phyloP scores from a whole-genome alignment of 2,113 vertebrate genomes.

The Heloderma charlesbogerti region DNA sequence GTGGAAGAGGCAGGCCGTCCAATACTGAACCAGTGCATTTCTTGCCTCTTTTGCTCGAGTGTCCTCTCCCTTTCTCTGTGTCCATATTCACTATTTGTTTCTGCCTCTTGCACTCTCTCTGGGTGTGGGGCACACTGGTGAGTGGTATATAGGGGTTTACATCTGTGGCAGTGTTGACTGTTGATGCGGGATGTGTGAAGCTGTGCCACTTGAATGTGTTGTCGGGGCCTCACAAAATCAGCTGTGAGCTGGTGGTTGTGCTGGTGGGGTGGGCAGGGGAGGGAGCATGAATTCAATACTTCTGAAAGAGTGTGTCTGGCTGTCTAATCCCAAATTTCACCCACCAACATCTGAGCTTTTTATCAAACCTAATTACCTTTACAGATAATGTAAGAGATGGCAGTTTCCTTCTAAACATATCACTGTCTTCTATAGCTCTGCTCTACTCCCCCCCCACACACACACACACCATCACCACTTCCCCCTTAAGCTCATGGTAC shows the following conservation, averaged over 20 bases:
- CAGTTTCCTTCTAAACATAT: not conserved
- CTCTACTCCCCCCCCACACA: not conserved
- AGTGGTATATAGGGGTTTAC: not conserved
- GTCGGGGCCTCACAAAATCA: not conserved
- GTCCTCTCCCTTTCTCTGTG: not conserved
- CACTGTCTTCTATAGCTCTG: not conserved
- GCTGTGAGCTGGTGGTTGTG: not conserved
- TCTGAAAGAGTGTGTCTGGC: not conserved
- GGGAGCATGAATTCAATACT: not conserved
- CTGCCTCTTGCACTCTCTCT: not conserved
- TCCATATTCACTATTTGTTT: not conserved
- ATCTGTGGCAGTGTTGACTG: not conserved
- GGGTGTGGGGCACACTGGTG: not conserved
- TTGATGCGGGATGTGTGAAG: not conserved
- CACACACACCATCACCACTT: conserved; percentile 9
- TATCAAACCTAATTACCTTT: not conserved
- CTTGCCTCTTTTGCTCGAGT: not conserved
- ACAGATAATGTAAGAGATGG: not conserved
- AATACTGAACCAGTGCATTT: not conserved
- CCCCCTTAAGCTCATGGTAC: not conserved
- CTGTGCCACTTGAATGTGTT: no score
- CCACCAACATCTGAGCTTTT: conserved; percentile 1
- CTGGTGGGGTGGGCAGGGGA: no score
- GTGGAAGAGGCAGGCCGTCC: not conserved
- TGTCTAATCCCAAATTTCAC: not conserved